Percentiles rank a stretch among this genome's conserved stretches.
These are phyloP conservation scores for Odontothrips loti DNA, from an alignment of 2,888 invertebrate species.

Conservation along the genomic window DNA sequence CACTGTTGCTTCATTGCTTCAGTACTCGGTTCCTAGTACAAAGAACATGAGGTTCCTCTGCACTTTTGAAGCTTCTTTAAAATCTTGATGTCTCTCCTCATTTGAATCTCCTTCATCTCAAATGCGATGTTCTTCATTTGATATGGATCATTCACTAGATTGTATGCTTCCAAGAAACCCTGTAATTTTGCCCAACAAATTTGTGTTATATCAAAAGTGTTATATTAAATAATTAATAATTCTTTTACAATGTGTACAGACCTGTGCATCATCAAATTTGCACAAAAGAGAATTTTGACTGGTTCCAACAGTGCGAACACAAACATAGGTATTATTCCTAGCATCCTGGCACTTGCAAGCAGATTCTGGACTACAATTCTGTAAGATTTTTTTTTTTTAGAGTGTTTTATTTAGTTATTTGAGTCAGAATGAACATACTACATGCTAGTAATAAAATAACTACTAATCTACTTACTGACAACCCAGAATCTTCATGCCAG, in stretches of 20 bases:
- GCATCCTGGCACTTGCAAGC: slow-evolving; percentile 84
- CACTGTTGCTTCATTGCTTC: too few relatives aligned
- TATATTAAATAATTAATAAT: neutral
- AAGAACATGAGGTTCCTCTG: neutral
- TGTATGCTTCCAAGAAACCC: slow-evolving; percentile 73
- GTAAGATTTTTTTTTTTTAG: slow-evolving; percentile 41
- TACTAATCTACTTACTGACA: slow-evolving; percentile 55
- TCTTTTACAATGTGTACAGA: slow-evolving; percentile 39
- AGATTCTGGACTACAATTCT: slow-evolving; percentile 62
- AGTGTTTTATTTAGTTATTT: slow-evolving; percentile 36
- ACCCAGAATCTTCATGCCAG: slow-evolving; percentile 54
- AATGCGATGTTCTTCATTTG: slow-evolving; percentile 63
- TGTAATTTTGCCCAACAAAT: slow-evolving; percentile 45
- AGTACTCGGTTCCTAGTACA: too few relatives aligned
- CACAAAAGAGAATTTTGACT: slow-evolving; percentile 47
- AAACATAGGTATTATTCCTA: slow-evolving; percentile 76
- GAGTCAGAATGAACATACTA: slow-evolving; percentile 14
- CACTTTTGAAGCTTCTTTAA: neutral
- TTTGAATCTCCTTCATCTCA: neutral
- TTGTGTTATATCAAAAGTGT: neutral
- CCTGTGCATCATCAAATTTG: slow-evolving; percentile 49
- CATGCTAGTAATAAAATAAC: slow-evolving; percentile 12
- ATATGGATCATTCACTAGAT: slow-evolving; percentile 63
- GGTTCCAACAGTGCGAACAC: slow-evolving; percentile 59
- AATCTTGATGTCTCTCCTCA: neutral